Evolutionary conservation across 92 coral and sea anemone species (phyloP), one percentile per base, ranked within the genome.

Genomic region (Pocillopora meandrina): DNA sequence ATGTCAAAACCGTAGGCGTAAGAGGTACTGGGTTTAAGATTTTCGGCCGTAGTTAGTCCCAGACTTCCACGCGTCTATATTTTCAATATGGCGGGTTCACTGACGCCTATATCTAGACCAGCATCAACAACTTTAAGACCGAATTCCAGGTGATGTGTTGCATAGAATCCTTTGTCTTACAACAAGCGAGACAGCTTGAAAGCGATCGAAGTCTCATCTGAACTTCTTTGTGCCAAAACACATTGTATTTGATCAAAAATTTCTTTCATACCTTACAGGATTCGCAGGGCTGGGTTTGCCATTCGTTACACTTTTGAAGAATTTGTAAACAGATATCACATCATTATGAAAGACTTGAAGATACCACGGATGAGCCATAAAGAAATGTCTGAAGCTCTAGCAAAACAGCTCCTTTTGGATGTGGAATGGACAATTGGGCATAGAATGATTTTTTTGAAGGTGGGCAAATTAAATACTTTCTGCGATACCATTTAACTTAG

Each of bases 341-440:
- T 91, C 72, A 71, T 93, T 31, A 80, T 93, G 76, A 88, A 88
- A 61, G 97, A 92, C 76, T 67, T 78, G 12, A 82, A 82, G 52
- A 77, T 69, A 47, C 86, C 77, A 8, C 76, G 85, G 23, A 68
- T 59, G 56, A 77, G 26, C 31, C 94, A 89, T 10, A 87, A 84
- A 65, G 95, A 93, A 65, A 79, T 90, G 62, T 55, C 93, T 12
- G 87, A 89, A 56, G 88, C 74, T 17, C 85, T 93, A 17, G 98
- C 95, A 17, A 93, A 61, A 63, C 66, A 82, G n/a, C 72, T 91
- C 42, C 83, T 93, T 52, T 82, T 79, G 0, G 84, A 79, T 47
- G 76, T 89, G 1, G 95, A 90, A 76, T 93, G 98, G 98, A 90
- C 86, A 9, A 82, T 93, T 71, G 98, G 98, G 56, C 90, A 89